Evolutionary conservation across 2,797 vertebrate species (phyloP), one percentile per base, ranked within the genome.

Genomic region (Cynopterus sphinx): DNA sequence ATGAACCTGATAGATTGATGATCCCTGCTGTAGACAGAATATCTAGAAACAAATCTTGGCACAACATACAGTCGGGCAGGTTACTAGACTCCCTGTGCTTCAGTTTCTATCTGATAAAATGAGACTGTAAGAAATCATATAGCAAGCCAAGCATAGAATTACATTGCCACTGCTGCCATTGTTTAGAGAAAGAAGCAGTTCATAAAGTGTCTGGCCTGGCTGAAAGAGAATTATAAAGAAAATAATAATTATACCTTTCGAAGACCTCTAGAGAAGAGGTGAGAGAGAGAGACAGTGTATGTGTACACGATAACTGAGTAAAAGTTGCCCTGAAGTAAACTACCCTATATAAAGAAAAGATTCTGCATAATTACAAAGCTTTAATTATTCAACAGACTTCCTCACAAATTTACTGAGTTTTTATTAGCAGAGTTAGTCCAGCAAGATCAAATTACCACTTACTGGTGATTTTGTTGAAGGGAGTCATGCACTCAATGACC

Each of bases 371-470:
- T 70, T 57, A 65, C 3, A 26, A 65, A 61, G 9, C 12, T 83
- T 41, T 92, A 74, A 87, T 82, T 92, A 89, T 68, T 93, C 8
- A 88, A 87, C 8, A 65, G n/a, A 1, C 19, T 89, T 94, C 57
- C 46, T 75, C 21, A 51, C 2, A 57, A 75, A 94, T 88, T 87
- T 91, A 91, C 31, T 43, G 75, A 84, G 49, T 55, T 97, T 89
- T 65, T 79, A 73, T 91, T 91, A 84, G n/a, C 41, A 53, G 59
- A 91, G 61, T 91, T 81, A 95, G 89, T 15, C 59, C 91, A 93
- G 49, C 57, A 55, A 61, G 31, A 93, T 94, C 22, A 74, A 92
- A 96, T 96, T 77, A 65, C 51, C 22, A 78, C 75, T 84, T 68
- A 43, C 7, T 49, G 17, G 39, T 55, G 39, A 93, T 93, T 97